Evolutionary conservation across 2,113 vertebrate genomes (phyloP).

Genomic region (Apteryx owenii): DNA sequence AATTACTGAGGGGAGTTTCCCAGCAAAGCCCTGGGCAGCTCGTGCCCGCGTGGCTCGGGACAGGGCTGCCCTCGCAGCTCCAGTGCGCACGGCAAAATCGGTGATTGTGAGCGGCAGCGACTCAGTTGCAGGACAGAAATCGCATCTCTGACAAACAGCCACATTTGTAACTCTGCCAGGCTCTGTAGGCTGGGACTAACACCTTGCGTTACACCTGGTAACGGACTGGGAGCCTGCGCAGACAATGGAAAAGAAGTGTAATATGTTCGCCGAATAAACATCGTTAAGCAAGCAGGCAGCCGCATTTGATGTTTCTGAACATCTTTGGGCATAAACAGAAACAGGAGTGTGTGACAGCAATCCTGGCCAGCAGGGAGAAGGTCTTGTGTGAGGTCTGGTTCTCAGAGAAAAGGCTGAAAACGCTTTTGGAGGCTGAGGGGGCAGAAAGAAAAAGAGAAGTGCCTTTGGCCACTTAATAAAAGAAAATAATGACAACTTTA

Average conservation of each 20-base stretch:
- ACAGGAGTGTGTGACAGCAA: slow-evolving; percentile 18
- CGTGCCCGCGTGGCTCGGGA: background rate
- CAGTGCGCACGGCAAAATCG: rapidly evolving
- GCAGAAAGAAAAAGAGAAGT: slow-evolving; percentile 6
- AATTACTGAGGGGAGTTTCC: rapidly evolving
- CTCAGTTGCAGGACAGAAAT: background rate
- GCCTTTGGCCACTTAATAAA: slow-evolving; percentile 12
- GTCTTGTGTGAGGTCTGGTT: slow-evolving; percentile 18
- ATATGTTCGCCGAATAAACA: too few relatives aligned
- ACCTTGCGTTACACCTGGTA: background rate
- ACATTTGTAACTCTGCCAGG: background rate
- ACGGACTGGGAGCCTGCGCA: background rate
- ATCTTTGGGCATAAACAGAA: slow-evolving; percentile 16
- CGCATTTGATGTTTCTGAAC: slow-evolving; percentile 7
- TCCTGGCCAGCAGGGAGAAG: background rate
- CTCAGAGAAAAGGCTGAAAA: slow-evolving; percentile 36
- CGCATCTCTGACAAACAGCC: background rate
- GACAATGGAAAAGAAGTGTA: background rate
- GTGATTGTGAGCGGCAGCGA: background rate
- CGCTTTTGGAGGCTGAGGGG: background rate
- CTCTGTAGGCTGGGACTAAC: background rate
- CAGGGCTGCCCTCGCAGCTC: background rate
- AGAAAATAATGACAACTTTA: slow-evolving; percentile 40
- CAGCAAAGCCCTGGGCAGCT: background rate
- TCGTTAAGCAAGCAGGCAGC: background rate